Base-by-base conservation (phyloP, 2,797 vertebrate species). In the Lacerta agilis region DNA sequence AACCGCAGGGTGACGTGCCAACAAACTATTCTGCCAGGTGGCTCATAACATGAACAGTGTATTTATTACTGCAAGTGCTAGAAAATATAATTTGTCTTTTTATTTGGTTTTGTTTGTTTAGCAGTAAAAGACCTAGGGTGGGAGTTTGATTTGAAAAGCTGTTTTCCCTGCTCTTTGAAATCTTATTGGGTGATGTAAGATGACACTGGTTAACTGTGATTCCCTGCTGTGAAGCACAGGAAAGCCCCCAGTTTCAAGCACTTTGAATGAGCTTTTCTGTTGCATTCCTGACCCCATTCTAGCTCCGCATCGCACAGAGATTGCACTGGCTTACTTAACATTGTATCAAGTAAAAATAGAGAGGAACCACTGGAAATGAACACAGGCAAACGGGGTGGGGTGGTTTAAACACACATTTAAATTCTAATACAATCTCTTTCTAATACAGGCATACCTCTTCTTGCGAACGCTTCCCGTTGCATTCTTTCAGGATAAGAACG, bases 81-180 rank as follows among this genome's bases (percentile, higher is more conserved):
- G 89, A 92, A 92, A 93, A 93, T 85, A 45, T 86, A 87, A 90
- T 90, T 92, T 83, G 86, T 85, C 91, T 91, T 94, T 67, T 79
- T 45, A 90, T 90, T 92, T 83, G 86, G 85, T 90, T 91, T 94
- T 67, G 79, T 66, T 85, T 66, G 23, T 69, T 55, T 55, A 55
- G 43, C 13, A 45, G 13, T 79, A 79, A 69, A 45, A 36, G 3
- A 67, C 2, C 58, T 27, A 11, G 41, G 20, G 49, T 17, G 83
- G 58, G 84, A 4, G 4, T 85, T 64, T 83, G 64, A 78, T 66
- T 1, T 64, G n/a, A 11, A 3, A 3, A 20, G 4, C 4, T 83
- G 79, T 64, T 72, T 78, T 72, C 4, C 79, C 75, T 49, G 64
- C 87, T 72, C 41, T 64, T 90, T 79, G 82, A 79, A 49, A 85